Percentiles rank a stretch among this genome's conserved stretches.
These are phyloP conservation scores for Ibycter americanus DNA, from an alignment of 2,797 vertebrate genomes.

Conservation along the genomic window DNA sequence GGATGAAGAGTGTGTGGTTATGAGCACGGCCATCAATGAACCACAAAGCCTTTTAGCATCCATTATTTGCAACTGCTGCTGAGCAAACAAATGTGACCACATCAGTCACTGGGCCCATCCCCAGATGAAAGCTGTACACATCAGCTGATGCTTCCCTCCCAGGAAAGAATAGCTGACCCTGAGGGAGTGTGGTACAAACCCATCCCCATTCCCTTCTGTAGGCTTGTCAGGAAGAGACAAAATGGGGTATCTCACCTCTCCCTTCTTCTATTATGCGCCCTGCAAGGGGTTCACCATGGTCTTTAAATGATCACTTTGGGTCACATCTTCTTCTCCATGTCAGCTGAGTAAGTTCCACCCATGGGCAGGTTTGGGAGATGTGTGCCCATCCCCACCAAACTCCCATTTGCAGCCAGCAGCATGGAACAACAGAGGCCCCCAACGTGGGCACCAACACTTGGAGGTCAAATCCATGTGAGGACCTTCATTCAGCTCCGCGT, in stretches of 20 bases:
- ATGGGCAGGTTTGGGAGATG: rapidly evolving
- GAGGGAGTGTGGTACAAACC: not conserved
- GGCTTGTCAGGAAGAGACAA: not conserved
- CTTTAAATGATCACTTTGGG: not conserved
- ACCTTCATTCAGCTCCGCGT: not conserved
- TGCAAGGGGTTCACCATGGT: not conserved
- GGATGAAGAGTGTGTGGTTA: constrained; percentile 74
- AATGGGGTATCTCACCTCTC: not conserved
- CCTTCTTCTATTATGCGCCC: not conserved
- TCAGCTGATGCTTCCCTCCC: constrained; percentile 26
- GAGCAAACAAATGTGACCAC: constrained; percentile 76
- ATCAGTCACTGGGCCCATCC: constrained; percentile 57
- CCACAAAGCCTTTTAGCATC: constrained; percentile 84
- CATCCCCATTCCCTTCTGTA: not conserved
- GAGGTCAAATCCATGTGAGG: not conserved
- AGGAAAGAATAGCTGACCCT: constrained; percentile 30
- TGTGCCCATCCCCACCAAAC: not conserved
- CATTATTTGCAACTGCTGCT: constrained; percentile 79
- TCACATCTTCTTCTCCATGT: not conserved
- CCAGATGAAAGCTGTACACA: constrained; percentile 49
- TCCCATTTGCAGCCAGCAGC: not conserved
- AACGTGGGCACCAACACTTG: rapidly evolving
- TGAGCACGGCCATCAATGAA: constrained; percentile 74
- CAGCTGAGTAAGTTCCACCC: not conserved
- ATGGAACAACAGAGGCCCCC: not conserved